Conservation (phyloP, 2,797 vertebrate genomes). For the Dallia pectoralis region DNA sequence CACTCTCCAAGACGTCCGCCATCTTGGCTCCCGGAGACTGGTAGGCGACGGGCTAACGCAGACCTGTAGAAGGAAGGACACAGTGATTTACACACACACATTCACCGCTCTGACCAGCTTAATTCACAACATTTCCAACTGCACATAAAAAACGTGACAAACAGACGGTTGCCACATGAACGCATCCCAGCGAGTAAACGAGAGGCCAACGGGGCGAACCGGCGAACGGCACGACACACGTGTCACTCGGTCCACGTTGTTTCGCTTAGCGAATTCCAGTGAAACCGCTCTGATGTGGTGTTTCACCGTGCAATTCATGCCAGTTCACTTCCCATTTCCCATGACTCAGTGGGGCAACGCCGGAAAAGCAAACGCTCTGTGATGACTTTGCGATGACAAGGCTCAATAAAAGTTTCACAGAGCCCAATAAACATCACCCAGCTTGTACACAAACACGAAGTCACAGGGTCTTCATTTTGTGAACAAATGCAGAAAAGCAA, state of each 20-base stretch:
- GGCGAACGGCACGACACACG: not conserved
- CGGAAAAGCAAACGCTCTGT: slow-evolving; percentile 47
- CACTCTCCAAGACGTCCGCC: slow-evolving; percentile 77
- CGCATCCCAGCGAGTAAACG: not conserved
- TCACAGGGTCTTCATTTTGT: slow-evolving; percentile 61
- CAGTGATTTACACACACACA: not conserved
- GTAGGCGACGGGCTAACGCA: slow-evolving; percentile 29
- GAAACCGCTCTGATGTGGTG: slow-evolving; percentile 15
- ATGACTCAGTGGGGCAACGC: slow-evolving; percentile 62
- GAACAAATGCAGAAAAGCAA: slow-evolving; percentile 55
- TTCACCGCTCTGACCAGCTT: not conserved
- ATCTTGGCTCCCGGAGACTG: slow-evolving; percentile 49
- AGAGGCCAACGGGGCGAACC: not conserved
- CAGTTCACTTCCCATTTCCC: slow-evolving; percentile 64
- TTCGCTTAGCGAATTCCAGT: slow-evolving; percentile 32
- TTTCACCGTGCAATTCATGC: slow-evolving; percentile 36
- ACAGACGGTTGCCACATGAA: slow-evolving; percentile 6
- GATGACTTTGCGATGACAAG: slow-evolving; percentile 44
- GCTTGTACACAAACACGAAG: slow-evolving; percentile 31
- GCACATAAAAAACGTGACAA: not conserved
- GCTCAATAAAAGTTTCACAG: slow-evolving; percentile 52
- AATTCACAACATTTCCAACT: not conserved
- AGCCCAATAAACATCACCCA: slow-evolving; percentile 27
- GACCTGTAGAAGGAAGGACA: slow-evolving; percentile 17
- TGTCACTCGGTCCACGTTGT: slow-evolving; percentile 13